These are phyloP conservation scores for Pseudanteris insignis DNA, from an alignment of 2,888 invertebrate species.

Conservation along the genomic window DNA sequence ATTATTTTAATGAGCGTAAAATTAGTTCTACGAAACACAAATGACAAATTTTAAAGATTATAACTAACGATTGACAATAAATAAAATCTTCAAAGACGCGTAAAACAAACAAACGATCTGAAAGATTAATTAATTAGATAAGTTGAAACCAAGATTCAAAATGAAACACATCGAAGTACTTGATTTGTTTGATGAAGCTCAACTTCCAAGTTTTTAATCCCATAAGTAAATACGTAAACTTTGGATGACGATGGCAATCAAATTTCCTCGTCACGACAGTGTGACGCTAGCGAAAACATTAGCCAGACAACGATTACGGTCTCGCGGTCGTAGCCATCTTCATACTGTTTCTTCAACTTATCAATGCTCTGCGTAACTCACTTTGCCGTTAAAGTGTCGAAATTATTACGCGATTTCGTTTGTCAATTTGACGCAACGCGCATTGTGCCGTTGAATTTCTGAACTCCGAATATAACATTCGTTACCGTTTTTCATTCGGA, in stretches of 20 bases:
- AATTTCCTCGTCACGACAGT: constrained; percentile 14
- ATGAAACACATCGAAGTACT: too few relatives aligned
- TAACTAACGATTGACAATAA: too few relatives aligned
- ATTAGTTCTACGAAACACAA: too few relatives aligned
- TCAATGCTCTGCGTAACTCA: not conserved
- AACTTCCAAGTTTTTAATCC: constrained; percentile 28
- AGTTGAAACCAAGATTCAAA: too few relatives aligned
- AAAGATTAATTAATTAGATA: too few relatives aligned
- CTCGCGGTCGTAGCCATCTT: not conserved
- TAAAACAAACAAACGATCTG: too few relatives aligned
- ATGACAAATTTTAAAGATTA: too few relatives aligned
- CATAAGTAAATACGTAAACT: constrained; percentile 30
- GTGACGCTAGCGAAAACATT: constrained; percentile 3
- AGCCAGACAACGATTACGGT: constrained; percentile 4
- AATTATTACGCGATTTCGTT: not conserved
- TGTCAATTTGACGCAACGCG: too few relatives aligned
- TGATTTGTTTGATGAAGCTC: constrained; percentile 5
- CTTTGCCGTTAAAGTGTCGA: not conserved
- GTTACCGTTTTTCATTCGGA: not conserved
- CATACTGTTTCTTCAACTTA: constrained; percentile 12
- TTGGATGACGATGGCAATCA: constrained; percentile 21
- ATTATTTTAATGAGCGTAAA: too few relatives aligned
- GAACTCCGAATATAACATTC: not conserved
- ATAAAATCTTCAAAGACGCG: too few relatives aligned
- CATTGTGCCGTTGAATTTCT: too few relatives aligned